Evolutionary conservation across 1,140 invertebrate genomes (phyloP), one percentile per base, ranked within the genome.

Genomic region (Batillaria attramentaria): DNA sequence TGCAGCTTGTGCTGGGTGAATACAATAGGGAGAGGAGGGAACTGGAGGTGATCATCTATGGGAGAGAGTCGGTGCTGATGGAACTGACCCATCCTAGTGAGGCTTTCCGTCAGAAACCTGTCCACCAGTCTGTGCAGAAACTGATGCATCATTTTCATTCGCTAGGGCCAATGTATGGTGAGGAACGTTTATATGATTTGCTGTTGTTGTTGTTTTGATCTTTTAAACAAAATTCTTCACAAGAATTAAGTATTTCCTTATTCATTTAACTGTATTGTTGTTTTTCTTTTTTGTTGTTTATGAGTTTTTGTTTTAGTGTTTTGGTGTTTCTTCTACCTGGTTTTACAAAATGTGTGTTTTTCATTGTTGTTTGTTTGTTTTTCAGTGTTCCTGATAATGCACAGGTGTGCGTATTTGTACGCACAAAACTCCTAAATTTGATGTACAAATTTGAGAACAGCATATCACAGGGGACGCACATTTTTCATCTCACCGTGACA

Each of bases 111-210:
- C 66, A 78, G 6, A 86, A 79, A 79, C 74, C 62, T 37, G 50
- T 66, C 24, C 69, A 78, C 46, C 24, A 73, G 6, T 65, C 81
- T n/a, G 35, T 88, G 13, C 81, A 84, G 54, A 62, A 70, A n/a
- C 35, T 87, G 3, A 85, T 89, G 80, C 43, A 78, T n/a, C 78
- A 85, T 77, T 89, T 87, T 74, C 87, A 83, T 81, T 77, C 82
- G 28, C 57, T 89, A 35, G 57, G 76, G 50, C 62, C 75, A 18
- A 68, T 74, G 72, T 77, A 78, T 79, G 72, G 86, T 87, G 81
- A 78, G 75, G 68, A 35, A 69, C 60, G 41, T 41, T 72, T 13
- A 16, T 54, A 24, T 24, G 13, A 24, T 50, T 50, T 13, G 46
- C 10, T 13, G 24, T 13, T 50, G 13, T 50, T 13, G 24, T 24